Base-by-base conservation (phyloP, 1,140 invertebrate species). In the Drosophila repleta region DNA sequence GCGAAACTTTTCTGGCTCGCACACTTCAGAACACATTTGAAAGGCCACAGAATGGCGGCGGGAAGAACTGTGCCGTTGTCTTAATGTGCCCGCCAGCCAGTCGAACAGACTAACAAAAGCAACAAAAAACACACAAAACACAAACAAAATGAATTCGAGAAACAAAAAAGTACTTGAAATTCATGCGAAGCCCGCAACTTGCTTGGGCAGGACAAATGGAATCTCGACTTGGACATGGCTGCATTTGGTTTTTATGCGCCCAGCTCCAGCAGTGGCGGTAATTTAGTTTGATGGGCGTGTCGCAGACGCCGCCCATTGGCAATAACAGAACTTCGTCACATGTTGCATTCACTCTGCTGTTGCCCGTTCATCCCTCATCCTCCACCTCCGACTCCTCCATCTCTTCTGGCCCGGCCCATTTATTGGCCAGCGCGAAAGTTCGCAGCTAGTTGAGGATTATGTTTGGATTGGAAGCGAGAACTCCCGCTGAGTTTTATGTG, bases 251-350 rank as follows among this genome's bases (percentile, higher is more conserved):
- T 60, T 67, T 75, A 56, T 61, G 46, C 51, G 56, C 32, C 32
- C 11, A 26, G 41, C 43, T 57, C 18, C 26, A 24, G 24, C 6
- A 21, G 13, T 49, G 57, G 49, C 60, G 68, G 83, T 87, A 87
- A 88, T 87, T 87, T 87, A 88, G 79, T 82, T 87, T 87, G 75
- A 88, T 87, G 82, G 82, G 82, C 82, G 82, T 87, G 82, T 67
- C 82, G 53, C 73, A 79, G 82, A 82, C 70, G 61, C 66, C 71
- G 41, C 57, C 66, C 70, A 43, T 8, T 46, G 63, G 51, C 32
- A 74, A 69, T 62, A 69, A 74, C 58, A 45, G 37, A 69, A 63
- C 57, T 63, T 63, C 63, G 66, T 78, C 83, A 88, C 78, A 88
- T 87, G 82, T 88, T 87, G 83, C 83, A 85, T 81, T 49, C 37